A percentile compares a stretch with the other conserved stretches of the same genome.
Evolutionary conservation across 2,797 vertebrate species (phyloP).

Genomic region (Cetoscarus ocellatus): DNA sequence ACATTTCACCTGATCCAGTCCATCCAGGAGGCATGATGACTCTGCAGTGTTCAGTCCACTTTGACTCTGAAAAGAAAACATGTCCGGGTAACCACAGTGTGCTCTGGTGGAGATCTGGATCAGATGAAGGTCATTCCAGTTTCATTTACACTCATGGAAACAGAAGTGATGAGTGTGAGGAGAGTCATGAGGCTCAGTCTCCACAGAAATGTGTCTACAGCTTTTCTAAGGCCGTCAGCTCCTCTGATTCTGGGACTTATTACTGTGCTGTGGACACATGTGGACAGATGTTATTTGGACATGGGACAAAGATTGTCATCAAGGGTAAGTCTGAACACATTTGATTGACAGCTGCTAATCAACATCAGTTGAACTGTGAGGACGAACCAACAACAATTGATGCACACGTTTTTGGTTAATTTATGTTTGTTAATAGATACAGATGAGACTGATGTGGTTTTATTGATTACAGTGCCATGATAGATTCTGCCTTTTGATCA

Average conservation of each 20-base stretch:
- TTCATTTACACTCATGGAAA: constrained; percentile 24
- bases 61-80: neutral
- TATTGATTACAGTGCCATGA: no score
- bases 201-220: constrained; percentile 1
- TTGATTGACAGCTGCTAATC: no score
- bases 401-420: no score
- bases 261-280: constrained; percentile 61
- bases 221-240: constrained; percentile 17
- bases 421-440: no score
- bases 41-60: constrained; percentile 37
- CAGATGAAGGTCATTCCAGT: constrained; percentile 2
- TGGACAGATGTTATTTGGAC: constrained; percentile 49
- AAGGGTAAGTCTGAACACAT: no score
- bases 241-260: constrained; percentile 52
- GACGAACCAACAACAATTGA: no score
- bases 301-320: constrained; percentile 5
- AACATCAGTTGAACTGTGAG: no score
- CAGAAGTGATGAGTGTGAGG: constrained; percentile 15
- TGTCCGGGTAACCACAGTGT: constrained; percentile 33
- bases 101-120: constrained; percentile 47
- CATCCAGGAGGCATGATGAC: constrained; percentile 1
- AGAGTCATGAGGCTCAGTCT: neutral
- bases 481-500: no score
- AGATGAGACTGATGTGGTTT: no score
- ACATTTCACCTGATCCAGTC: neutral